Conservation (phyloP, 2,888 invertebrate genomes). For the Chymomyza procnemis region DNA sequence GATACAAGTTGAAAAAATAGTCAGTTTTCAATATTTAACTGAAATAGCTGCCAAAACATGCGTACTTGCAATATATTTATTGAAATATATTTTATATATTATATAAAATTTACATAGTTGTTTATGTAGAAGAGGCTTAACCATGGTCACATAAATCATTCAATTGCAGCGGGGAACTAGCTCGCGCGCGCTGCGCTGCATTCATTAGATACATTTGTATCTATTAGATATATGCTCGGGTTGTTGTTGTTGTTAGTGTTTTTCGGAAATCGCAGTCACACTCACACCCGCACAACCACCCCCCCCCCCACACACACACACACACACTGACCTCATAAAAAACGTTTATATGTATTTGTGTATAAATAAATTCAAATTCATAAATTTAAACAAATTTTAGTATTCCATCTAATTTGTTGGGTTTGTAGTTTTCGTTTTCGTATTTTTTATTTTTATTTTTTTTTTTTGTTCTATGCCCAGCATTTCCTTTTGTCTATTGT, state of each 20-base stretch:
- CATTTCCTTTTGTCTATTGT: slow-evolving; percentile 42
- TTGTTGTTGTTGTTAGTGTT: background rate
- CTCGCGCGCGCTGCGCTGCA: slow-evolving; percentile 42
- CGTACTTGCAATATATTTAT: background rate
- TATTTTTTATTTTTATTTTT: too few relatives aligned
- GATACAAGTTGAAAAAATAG: background rate
- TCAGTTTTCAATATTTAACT: background rate
- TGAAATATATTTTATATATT: background rate
- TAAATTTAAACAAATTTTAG: slow-evolving; percentile 51
- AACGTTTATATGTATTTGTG: slow-evolving; percentile 5
- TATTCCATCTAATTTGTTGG: slow-evolving; percentile 10
- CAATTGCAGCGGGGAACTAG: slow-evolving; percentile 2
- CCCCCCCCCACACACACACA: background rate
- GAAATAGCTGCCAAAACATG: background rate
- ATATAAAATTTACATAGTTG: too few relatives aligned
- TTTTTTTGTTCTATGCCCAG: slow-evolving; percentile 14
- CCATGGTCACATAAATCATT: slow-evolving; percentile 21
- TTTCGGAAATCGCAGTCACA: slow-evolving; percentile 11
- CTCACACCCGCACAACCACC: slow-evolving; percentile 11
- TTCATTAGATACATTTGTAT: slow-evolving; percentile 58
- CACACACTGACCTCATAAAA: slow-evolving; percentile 18
- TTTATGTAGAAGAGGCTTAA: background rate
- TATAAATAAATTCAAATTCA: slow-evolving; percentile 54
- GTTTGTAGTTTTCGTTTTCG: too few relatives aligned
- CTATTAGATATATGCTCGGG: slow-evolving; percentile 45